A percentile compares a stretch with the other conserved stretches of the same genome.
These are phyloP conservation scores for Zoanthus sociatus DNA, from an alignment of 92 coral and sea anemone genomes.

Conservation along the genomic window DNA sequence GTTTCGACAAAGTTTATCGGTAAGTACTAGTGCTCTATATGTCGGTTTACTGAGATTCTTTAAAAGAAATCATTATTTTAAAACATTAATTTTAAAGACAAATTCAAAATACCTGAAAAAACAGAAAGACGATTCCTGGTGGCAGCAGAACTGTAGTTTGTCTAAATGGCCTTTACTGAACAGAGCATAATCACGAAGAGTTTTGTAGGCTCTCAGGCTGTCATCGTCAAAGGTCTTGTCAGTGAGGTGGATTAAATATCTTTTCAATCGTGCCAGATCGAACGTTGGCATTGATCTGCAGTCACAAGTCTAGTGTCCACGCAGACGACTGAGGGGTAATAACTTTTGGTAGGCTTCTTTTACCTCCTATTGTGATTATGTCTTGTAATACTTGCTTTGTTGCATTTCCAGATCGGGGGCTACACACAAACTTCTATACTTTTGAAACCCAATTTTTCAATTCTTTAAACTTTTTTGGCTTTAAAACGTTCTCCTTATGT, in stretches of 20 bases:
- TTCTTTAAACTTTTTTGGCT: background rate
- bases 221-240: conserved; percentile 46
- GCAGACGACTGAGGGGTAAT: conserved; percentile 17
- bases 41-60: background rate
- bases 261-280: conserved; percentile 1
- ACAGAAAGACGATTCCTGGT: conserved; percentile 22
- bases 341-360: conserved; percentile 31
- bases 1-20: conserved; percentile 20
- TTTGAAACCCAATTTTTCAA: background rate
- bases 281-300: conserved; percentile 31
- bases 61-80: background rate
- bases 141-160: conserved; percentile 23
- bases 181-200: conserved; percentile 32
- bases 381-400: conserved; percentile 39
- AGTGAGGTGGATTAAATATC: conserved; percentile 36
- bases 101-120: conserved; percentile 14
- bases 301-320: conserved; percentile 26
- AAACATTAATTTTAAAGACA: no score
- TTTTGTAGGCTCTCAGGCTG: conserved; percentile 37
- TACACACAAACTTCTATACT: background rate
- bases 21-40: conserved; percentile 10
- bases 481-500: background rate
- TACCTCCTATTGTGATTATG: conserved; percentile 25
- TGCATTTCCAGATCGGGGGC: background rate
- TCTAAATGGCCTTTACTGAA: conserved; percentile 44